Evolutionary conservation across 1,140 invertebrate species (phyloP), one percentile per base, ranked within the genome.

Genomic region (Tribolium madens): DNA sequence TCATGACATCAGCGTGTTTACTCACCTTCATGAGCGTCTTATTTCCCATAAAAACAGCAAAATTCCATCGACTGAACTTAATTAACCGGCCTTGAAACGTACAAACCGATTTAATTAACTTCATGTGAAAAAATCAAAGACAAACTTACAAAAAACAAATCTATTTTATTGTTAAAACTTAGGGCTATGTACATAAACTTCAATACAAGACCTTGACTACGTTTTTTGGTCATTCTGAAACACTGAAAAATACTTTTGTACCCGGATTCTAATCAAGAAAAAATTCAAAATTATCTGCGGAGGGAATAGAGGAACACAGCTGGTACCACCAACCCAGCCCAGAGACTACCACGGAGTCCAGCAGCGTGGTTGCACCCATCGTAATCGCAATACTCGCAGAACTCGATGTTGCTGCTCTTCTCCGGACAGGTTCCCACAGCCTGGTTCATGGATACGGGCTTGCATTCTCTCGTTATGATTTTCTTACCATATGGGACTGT

Each of bases 361-460:
- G 26, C 74, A 10, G 82, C 82, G 4, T 75, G 76, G 69, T 85
- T 85, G 71, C 84, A 85, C 7, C 83, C 83, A 64, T 85, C 84
- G 31, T 79, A 78, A 14, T 85, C 83, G 70, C 84, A 85, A 64
- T 84, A 84, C 76, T 84, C 83, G 73, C 84, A 85, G 81, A 89
- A 91, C 5, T 89, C 87, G n/a, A 89, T 83, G 1, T 87, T 85
- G 76, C 87, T 88, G 42, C 87, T 86, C 57, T 86, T 86, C 3
- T 85, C 86, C n/a, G 81, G 81, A 77, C 91, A 91, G 2, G 83
- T 81, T 10, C 86, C 89, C 2, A 86, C 84, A 2, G 76, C 83
- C 53, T 88, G 88, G 72, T 90, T 88, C 15, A 89, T 89, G 13
- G 87, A 86, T 46, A 89, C 88, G 78, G 87, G 87, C 0, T 88